Evolutionary conservation across 2,113 vertebrate genomes (phyloP).

Genomic region (Scalopus aquaticus): DNA sequence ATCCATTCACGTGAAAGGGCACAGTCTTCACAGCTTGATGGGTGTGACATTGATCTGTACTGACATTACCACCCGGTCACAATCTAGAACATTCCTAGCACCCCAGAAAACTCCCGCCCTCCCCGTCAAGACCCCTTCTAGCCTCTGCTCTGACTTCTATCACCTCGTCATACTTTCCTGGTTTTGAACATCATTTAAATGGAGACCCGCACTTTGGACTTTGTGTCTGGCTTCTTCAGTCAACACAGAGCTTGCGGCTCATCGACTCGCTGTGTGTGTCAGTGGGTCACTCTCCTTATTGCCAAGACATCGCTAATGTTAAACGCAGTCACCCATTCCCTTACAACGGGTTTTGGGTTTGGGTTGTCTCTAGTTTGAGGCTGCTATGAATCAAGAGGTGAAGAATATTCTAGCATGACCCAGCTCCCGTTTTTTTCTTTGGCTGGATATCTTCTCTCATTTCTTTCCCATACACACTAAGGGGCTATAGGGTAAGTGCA

Average conservation of each 20-base stretch:
- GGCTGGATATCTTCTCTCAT: neutral
- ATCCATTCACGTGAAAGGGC: neutral
- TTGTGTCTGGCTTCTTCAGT: neutral
- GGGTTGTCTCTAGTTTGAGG: neutral
- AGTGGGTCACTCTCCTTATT: neutral
- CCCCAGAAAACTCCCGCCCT: neutral
- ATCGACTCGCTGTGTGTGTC: rapidly evolving
- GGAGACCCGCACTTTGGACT: no score
- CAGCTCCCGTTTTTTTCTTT: neutral
- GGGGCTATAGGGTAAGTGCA: neutral
- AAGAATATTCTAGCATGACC: neutral
- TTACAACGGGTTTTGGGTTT: neutral
- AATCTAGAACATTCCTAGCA: neutral
- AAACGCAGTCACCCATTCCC: neutral
- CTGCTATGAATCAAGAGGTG: neutral
- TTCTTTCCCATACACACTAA: neutral
- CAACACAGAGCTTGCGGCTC: no score
- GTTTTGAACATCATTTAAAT: neutral
- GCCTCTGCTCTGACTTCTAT: neutral
- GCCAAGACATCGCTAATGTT: neutral
- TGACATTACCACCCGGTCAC: neutral
- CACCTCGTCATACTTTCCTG: rapidly evolving
- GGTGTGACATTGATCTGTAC: neutral
- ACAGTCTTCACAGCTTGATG: neutral
- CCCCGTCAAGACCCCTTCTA: neutral